Evolutionary conservation across 2,888 invertebrate genomes (phyloP).

Genomic region (Neocrepidodera transversa): DNA sequence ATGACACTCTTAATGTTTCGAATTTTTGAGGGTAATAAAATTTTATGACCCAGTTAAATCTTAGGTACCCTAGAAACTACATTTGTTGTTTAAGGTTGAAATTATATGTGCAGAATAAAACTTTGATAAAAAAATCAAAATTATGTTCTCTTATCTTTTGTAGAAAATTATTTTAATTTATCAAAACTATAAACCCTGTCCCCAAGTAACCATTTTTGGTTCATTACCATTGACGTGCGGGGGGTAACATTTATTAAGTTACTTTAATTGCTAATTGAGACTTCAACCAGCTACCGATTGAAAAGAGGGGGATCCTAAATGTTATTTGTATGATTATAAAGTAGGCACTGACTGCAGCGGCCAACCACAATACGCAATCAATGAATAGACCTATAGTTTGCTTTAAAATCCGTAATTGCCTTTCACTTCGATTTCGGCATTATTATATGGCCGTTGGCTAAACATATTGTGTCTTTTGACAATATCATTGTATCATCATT

Average conservation of each 20-base stretch:
- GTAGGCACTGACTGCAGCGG: slow-evolving; percentile 37
- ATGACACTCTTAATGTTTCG: no score
- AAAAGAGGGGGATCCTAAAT: slow-evolving; percentile 33
- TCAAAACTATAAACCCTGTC: no score
- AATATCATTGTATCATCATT: no score
- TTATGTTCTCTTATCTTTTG: no score
- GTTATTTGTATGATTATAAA: slow-evolving; percentile 46
- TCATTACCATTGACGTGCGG: background rate
- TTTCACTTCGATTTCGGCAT: slow-evolving; percentile 44
- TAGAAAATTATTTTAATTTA: no score
- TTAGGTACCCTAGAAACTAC: no score
- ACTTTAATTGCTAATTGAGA: slow-evolving; percentile 16
- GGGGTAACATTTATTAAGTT: slow-evolving; percentile 14
- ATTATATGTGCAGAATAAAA: no score
- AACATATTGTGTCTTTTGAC: slow-evolving; percentile 29
- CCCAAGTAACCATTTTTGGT: no score
- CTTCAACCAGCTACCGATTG: slow-evolving; percentile 18
- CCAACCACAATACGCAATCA: slow-evolving; percentile 52
- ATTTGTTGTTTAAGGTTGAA: no score
- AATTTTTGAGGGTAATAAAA: no score
- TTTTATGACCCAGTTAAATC: no score
- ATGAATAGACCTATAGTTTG: slow-evolving; percentile 40
- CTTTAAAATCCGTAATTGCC: slow-evolving; percentile 48
- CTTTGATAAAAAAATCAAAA: no score
- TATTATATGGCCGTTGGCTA: slow-evolving; percentile 28